phyloP scores from a whole-genome alignment of 2,113 vertebrate species.

The Phainopepla nitens region DNA sequence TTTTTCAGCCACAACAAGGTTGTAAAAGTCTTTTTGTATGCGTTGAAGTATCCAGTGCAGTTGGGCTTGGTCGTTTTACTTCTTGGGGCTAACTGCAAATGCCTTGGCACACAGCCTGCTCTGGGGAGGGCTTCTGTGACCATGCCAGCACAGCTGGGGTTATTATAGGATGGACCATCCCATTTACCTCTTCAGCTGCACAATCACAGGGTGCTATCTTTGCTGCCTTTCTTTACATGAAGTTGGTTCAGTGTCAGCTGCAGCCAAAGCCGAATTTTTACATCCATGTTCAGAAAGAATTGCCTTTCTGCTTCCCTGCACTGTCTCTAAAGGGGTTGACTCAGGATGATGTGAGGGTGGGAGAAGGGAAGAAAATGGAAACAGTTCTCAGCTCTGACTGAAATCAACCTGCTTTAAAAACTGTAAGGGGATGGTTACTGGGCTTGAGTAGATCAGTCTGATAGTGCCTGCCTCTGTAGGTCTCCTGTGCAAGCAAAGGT shows the following conservation, averaged over 20 bases:
- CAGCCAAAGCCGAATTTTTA: not conserved
- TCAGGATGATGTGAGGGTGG: not conserved
- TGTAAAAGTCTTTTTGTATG: not conserved
- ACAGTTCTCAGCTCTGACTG: not conserved
- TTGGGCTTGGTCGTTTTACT: not conserved
- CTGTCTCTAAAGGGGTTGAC: not conserved
- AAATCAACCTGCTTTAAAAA: not conserved
- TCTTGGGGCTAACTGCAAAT: not conserved
- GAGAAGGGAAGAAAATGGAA: not conserved
- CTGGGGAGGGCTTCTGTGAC: not conserved
- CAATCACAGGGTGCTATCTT: not conserved
- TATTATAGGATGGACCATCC: not conserved
- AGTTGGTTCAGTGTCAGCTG: not conserved
- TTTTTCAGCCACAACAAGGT: not conserved
- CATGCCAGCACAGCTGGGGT: conserved; percentile 58
- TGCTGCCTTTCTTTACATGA: not conserved
- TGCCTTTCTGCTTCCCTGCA: not conserved
- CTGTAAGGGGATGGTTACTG: not conserved
- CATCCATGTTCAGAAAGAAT: not conserved
- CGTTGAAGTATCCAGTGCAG: not conserved
- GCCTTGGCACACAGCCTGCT: conserved; percentile 17
- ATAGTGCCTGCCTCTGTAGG: not conserved
- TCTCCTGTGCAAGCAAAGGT: not conserved
- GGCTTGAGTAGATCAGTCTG: not conserved
- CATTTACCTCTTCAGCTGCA: not conserved